phyloP scores from a whole-genome alignment of 2,113 vertebrate species.

The Fukomys damarensis region DNA sequence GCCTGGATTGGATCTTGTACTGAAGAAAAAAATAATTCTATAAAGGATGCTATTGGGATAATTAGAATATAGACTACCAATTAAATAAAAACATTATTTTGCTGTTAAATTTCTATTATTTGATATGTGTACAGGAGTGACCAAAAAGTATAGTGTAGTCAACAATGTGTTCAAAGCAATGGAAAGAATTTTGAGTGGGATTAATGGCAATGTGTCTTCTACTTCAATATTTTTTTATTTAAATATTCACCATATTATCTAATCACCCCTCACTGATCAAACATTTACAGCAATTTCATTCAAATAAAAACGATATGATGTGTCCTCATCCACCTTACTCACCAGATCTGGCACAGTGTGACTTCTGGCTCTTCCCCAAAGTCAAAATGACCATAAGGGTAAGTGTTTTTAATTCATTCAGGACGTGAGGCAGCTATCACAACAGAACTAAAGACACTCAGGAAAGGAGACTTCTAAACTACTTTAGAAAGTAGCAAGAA shows the following conservation, averaged over 20 bases:
- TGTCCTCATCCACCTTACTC: background rate
- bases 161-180: background rate
- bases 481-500: background rate
- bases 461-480: background rate
- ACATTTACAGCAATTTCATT: background rate
- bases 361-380: background rate
- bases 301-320: background rate
- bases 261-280: background rate
- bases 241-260: background rate
- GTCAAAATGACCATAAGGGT: background rate
- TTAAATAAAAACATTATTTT: conserved; percentile 25
- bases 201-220: background rate
- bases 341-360: background rate
- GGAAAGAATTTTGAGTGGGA: background rate
- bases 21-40: conserved; percentile 1
- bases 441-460: background rate
- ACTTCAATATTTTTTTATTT: background rate
- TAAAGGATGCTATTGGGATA: background rate
- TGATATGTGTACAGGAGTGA: background rate
- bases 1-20: background rate
- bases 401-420: background rate
- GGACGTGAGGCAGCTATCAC: background rate
- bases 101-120: conserved; percentile 27
- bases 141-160: background rate
- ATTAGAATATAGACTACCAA: background rate